These are phyloP conservation scores for Daubentonia madagascariensis DNA, from an alignment of 2,113 vertebrate species.

Conservation along the genomic window DNA sequence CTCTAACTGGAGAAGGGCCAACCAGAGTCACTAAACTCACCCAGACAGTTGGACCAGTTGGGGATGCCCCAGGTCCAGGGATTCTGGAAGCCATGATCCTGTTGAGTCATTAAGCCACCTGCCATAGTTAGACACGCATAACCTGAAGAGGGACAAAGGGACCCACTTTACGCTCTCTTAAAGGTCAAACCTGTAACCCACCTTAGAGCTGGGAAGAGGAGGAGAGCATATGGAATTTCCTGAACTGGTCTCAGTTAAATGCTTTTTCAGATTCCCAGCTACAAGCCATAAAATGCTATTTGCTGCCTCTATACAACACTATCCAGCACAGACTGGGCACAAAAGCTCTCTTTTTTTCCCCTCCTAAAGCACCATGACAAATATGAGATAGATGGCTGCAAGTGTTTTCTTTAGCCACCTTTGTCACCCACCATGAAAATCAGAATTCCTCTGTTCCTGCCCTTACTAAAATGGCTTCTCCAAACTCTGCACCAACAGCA, in stretches of 20 bases:
- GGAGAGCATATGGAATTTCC: neutral
- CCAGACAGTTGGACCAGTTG: neutral
- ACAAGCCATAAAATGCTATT: neutral
- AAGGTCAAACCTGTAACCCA: neutral
- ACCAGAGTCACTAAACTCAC: neutral
- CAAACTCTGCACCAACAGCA: neutral
- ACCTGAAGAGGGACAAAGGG: neutral
- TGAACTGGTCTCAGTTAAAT: neutral
- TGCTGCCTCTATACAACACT: neutral
- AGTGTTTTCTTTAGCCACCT: neutral
- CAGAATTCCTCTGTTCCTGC: neutral
- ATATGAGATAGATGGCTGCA: neutral
- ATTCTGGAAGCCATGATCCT: constrained; percentile 2
- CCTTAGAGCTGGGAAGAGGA: neutral
- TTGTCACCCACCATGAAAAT: neutral
- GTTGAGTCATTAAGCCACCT: neutral
- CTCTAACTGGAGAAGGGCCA: neutral
- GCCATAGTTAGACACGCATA: neutral
- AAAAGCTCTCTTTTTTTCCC: neutral
- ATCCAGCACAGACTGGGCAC: neutral
- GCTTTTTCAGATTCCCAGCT: neutral
- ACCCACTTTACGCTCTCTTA: neutral
- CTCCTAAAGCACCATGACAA: neutral
- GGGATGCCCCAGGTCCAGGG: neutral
- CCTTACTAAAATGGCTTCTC: constrained; percentile 8